Base-by-base conservation (phyloP, 2,888 invertebrate species). In the Catocala nupta region DNA sequence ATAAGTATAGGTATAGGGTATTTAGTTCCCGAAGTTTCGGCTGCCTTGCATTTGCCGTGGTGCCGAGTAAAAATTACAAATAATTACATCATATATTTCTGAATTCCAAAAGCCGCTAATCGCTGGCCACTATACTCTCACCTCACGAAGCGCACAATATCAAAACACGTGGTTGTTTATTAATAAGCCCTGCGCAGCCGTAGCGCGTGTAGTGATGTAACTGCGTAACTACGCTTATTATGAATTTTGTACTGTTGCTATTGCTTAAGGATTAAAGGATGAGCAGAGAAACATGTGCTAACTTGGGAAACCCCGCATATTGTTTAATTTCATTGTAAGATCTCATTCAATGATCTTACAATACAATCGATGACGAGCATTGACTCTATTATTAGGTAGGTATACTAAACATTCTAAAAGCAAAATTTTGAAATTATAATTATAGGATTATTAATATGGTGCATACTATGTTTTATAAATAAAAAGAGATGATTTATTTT, bases 151-250 rank as follows among this genome's bases (percentile, higher is more conserved):
- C 79, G 81, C 84, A 81, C 81, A 76, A 84, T 82, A 85, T 81
- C 83, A 81, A 25, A 63, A 87, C 92, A 92, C 92, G 92, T 92
- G 92, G 87, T 80, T 78, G 88, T 86, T 86, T 92, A 93, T 90
- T 90, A 90, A 91, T 92, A 92, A 84, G 81, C 85, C 71, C 83
- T 81, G 86, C 88, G 89, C 90, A 87, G 81, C 82, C 87, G 84
- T 64, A 80, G 85, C 80, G 90, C 91, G 91, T 90, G 91, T 84
- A 88, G 74, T 89, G 87, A 89, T 88, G 83, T 84, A 86, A 89
- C 86, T 85, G 81, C 82, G 89, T 85, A 85, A 82, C 81, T 83
- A 84, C 75, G 74, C 60, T 81, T 80, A 79, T 80, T 78, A 82
- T 75, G 68, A 68, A 70, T 74, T 73, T 74, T 67, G 65, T 69